phyloP scores from a whole-genome alignment of 2,888 invertebrate genomes.

The Erebia palarica region DNA sequence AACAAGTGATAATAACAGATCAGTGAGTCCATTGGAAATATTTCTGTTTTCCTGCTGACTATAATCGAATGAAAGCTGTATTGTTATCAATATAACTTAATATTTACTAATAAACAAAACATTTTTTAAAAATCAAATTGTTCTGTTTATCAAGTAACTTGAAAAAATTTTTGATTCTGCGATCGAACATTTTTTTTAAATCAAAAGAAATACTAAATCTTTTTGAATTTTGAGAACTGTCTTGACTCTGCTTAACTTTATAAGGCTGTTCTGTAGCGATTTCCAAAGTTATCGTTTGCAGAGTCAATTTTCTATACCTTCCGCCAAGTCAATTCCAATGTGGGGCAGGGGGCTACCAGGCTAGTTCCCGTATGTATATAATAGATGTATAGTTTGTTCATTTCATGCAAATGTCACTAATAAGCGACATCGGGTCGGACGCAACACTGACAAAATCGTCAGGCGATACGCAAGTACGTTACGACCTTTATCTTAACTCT shows the following conservation, averaged over 20 bases:
- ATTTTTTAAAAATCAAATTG: slow-evolving; percentile 8
- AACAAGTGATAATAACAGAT: background rate
- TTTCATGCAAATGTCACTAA: slow-evolving; percentile 82
- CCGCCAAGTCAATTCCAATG: slow-evolving; percentile 31
- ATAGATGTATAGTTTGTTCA: slow-evolving; percentile 81
- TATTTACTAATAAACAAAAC: slow-evolving; percentile 30
- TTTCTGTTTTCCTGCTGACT: background rate
- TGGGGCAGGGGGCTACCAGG: slow-evolving; percentile 12
- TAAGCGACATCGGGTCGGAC: slow-evolving; percentile 79
- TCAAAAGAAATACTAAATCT: background rate
- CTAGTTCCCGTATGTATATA: slow-evolving; percentile 53
- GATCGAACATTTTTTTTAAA: slow-evolving; percentile 2
- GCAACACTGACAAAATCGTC: slow-evolving; percentile 77
- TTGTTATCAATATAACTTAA: slow-evolving; percentile 27
- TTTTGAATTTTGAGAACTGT: no score
- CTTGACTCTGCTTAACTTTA: background rate
- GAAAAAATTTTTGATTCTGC: slow-evolving; percentile 21
- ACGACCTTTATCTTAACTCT: slow-evolving; percentile 50
- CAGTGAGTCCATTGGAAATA: background rate
- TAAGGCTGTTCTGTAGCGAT: background rate
- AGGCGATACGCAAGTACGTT: slow-evolving; percentile 78
- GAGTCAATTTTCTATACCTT: slow-evolving; percentile 20
- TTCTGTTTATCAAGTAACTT: slow-evolving; percentile 25
- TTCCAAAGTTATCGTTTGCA: slow-evolving; percentile 19
- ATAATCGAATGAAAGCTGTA: slow-evolving; percentile 20